phyloP scores from a whole-genome alignment of 2,797 vertebrate genomes.

The Erethizon dorsatum region DNA sequence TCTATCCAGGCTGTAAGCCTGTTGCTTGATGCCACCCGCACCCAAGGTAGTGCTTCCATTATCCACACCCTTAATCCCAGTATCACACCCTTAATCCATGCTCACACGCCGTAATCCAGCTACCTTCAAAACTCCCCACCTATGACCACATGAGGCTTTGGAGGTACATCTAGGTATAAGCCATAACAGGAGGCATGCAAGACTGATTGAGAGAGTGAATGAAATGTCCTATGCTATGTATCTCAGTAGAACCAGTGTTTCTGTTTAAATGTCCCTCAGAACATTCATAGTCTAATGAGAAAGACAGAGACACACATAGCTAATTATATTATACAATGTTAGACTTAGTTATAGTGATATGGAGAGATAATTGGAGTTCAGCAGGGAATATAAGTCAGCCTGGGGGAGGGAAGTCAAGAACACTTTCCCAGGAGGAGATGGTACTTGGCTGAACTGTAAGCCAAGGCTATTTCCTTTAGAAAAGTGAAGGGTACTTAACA shows the following conservation, averaged over 20 bases:
- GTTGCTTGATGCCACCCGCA: neutral
- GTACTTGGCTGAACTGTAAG: neutral
- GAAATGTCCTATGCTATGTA: neutral
- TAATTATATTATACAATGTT: neutral
- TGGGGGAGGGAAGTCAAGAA: neutral
- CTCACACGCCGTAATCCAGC: neutral
- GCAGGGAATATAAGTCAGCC: neutral
- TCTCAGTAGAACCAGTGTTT: conserved; percentile 5
- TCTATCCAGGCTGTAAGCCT: neutral
- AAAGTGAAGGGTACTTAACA: neutral
- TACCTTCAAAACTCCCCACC: neutral
- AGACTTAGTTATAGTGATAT: neutral
- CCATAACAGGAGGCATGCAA: neutral
- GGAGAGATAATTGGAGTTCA: neutral
- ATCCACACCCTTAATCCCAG: neutral
- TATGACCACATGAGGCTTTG: neutral
- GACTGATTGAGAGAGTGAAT: neutral
- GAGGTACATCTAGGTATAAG: neutral
- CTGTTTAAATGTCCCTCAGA: neutral
- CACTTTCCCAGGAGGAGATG: neutral
- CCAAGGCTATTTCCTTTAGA: neutral
- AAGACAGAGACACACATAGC: neutral
- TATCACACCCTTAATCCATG: neutral
- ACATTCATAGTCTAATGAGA: neutral
- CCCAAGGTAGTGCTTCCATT: neutral